Evolutionary conservation across 2,113 vertebrate species (phyloP), one percentile per base, ranked within the genome.

Genomic region (Chrysemys picta): DNA sequence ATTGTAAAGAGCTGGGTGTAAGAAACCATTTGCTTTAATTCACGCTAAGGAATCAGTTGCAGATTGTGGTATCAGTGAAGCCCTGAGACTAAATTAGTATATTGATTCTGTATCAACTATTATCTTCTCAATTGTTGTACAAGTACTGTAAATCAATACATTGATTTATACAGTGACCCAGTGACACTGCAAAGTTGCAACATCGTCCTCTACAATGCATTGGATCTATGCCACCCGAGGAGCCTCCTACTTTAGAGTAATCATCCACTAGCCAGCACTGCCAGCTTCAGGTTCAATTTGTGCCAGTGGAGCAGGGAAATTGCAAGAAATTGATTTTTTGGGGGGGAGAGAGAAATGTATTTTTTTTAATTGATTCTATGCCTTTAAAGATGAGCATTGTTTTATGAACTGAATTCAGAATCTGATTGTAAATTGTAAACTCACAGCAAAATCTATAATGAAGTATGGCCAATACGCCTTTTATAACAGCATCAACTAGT

Each of bases 11-110:
- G 80, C 87, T 62, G 38, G 49, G 59, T 91, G 92, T 57, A 93
- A 94, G 62, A 1, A 1, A 95, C 93, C 89, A 57, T 10, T n/a
- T 82, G 16, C 79, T 95, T 91, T 80, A 80, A 86, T 89, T 95
- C 56, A 88, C 38, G 57, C 0, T 1, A 65, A 92, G 53, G 49
- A 53, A 82, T 92, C 45, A 84, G 62, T 88, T 95, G 72, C 56
- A 89, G 31, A 80, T 27, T 91, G 49, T 0, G 0, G 79, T 42
- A 87, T 59, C 47, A 85, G 42, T 49, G 57, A 91, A 91, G 13
- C 75, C 84, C 65, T 75, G 80, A 94, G 90, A 42, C 5, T 52
- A 91, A 95, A 82, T 85, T 82, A 76, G 59, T 56, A 17, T 29
- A 24, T 62, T 79, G 84, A 75, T 94, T 88, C 45, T 79, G 10